These are phyloP conservation scores for Bombus cullumanus DNA, from an alignment of 1,140 invertebrate species.

Conservation along the genomic window DNA sequence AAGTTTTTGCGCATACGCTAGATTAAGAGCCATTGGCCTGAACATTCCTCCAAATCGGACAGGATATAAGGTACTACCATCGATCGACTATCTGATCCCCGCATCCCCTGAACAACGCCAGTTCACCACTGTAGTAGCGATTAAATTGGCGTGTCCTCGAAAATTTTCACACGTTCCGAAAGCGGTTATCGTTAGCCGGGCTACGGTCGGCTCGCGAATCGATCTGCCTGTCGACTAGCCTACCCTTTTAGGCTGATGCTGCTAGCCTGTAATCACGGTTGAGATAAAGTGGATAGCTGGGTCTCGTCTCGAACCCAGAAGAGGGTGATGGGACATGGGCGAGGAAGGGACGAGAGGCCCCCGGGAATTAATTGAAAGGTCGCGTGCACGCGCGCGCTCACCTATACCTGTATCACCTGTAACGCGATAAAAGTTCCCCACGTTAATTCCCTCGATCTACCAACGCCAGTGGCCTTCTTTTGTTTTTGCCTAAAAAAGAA, in stretches of 20 bases:
- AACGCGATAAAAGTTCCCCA: slow-evolving; percentile 41
- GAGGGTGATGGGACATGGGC: not conserved
- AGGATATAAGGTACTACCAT: not conserved
- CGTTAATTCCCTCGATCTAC: slow-evolving; percentile 45
- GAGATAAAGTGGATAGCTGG: slow-evolving; percentile 53
- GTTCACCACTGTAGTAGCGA: no score
- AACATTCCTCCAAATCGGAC: not conserved
- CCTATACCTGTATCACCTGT: not conserved
- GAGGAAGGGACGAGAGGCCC: not conserved
- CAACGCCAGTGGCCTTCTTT: not conserved
- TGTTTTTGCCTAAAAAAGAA: slow-evolving; percentile 14
- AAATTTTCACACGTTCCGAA: slow-evolving; percentile 35
- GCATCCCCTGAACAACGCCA: not conserved
- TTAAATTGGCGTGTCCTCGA: not conserved
- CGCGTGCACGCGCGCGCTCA: not conserved
- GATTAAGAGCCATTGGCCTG: no score
- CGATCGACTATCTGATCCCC: no score
- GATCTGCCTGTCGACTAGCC: slow-evolving; percentile 49
- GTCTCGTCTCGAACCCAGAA: slow-evolving; percentile 42
- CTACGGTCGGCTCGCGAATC: slow-evolving; percentile 39
- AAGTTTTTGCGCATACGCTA: no score
- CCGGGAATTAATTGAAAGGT: slow-evolving; percentile 55
- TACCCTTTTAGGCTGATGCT: slow-evolving; percentile 55
- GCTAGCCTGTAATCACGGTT: slow-evolving; percentile 58
- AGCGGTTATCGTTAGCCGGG: slow-evolving; percentile 31